These are phyloP conservation scores for Psilopogon haemacephalus DNA, from an alignment of 2,113 vertebrate species.

Conservation along the genomic window DNA sequence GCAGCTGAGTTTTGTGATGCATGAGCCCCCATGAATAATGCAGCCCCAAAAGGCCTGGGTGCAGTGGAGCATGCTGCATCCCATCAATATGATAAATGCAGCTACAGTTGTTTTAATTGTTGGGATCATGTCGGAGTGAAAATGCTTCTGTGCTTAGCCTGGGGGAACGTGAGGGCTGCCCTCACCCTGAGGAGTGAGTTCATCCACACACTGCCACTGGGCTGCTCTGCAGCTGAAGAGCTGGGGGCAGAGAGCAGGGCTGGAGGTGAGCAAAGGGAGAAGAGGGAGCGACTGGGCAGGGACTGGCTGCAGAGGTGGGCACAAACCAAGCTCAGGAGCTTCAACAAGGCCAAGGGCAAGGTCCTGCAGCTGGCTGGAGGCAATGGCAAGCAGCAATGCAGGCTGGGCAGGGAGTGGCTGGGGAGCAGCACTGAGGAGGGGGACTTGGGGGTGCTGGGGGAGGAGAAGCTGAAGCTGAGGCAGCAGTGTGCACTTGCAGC, in stretches of 20 bases:
- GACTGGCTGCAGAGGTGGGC: too few species aligned
- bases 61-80: conserved; percentile 35
- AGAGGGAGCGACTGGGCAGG: too few species aligned
- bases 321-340: too few species aligned
- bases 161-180: conserved; percentile 33
- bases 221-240: neutral
- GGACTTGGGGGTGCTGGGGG: too few species aligned
- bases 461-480: too few species aligned
- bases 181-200: neutral
- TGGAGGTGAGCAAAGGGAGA: neutral
- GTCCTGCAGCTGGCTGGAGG: too few species aligned
- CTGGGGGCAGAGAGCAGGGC: rapidly evolving
- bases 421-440: too few species aligned
- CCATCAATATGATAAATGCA: conserved; percentile 73
- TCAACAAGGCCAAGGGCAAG: too few species aligned
- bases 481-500: too few species aligned
- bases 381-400: too few species aligned
- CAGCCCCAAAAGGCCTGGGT: conserved; percentile 5
- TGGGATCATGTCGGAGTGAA: conserved; percentile 35
- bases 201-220: neutral
- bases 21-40: conserved; percentile 66
- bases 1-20: conserved; percentile 5
- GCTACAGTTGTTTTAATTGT: conserved; percentile 64
- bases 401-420: too few species aligned
- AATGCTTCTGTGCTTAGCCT: conserved; percentile 40